Base-by-base conservation (phyloP, 2,888 invertebrate species). In the Coleophora deauratella region DNA sequence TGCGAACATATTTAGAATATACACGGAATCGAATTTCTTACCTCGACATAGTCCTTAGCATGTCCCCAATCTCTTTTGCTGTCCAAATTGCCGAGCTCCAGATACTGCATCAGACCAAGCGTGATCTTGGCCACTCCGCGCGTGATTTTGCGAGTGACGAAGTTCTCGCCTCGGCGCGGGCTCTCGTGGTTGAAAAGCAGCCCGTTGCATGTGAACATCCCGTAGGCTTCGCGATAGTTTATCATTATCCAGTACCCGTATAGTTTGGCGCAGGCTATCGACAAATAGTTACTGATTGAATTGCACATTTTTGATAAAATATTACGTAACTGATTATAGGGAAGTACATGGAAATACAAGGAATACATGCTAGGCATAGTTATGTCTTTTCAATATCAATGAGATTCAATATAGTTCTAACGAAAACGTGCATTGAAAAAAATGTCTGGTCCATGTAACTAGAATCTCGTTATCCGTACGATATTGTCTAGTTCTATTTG, bases 11-110 rank as follows among this genome's bases (percentile, higher is more conserved):
- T n/a, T n/a, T n/a, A n/a, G n/a, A n/a, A n/a, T n/a, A n/a, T n/a
- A n/a, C n/a, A n/a, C n/a, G n/a, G n/a, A n/a, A n/a, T n/a, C n/a
- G n/a, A n/a, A n/a, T n/a, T n/a, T n/a, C 65, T 64, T 66, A 94
- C 95, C 89, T 97, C 95, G 7, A 98, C 95, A 72, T 97, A 98
- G 79, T 98, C 98, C 75, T 91, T 94, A 1, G 97, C 97, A 75
- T 97, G 97, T 6, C 99, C 99, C 99, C 99, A 99, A 77, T 99
- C 99, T 60, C 99, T 88, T 69, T 94, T 93, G 11, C 99, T 94
- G 73, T 98, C 97, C 61, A 99, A 81, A 72, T 97, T 98, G 12
- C 99, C 99, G 44, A 99, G 86, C 69, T 98, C 97, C 40, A 99
- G 78, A 46, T 82, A 88, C 46, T 96, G 92, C 72, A 96, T 90